A percentile compares a stretch with the other conserved stretches of the same genome.
phyloP scores from a whole-genome alignment of 2,113 vertebrate species.

The Hippocampus barbouri region DNA sequence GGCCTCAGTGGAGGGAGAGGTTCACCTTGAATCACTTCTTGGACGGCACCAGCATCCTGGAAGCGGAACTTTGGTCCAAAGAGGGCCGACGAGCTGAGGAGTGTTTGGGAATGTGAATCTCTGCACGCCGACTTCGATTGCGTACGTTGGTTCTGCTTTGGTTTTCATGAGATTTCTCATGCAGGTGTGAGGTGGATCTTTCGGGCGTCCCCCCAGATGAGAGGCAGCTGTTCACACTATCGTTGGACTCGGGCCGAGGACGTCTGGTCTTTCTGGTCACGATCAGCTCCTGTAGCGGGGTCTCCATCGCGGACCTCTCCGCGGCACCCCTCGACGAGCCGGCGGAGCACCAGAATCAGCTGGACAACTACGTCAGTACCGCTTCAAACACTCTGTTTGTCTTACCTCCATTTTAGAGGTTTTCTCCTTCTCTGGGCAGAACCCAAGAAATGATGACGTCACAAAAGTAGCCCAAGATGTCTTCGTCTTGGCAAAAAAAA shows the following conservation, averaged over 20 bases:
- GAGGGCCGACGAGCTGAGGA: conserved; percentile 81
- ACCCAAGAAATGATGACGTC: no score
- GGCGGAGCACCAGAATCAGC: conserved; percentile 72
- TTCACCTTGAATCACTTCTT: conserved; percentile 93
- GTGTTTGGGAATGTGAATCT: conserved; percentile 84
- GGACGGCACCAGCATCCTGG: conserved; percentile 80
- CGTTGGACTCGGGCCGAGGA: conserved; percentile 56
- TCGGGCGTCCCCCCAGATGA: conserved; percentile 68
- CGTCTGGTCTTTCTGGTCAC: conserved; percentile 77
- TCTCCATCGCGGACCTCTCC: conserved; percentile 84
- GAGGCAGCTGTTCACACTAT: conserved; percentile 71
- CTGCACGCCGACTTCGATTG: neutral
- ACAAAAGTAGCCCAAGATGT: no score
- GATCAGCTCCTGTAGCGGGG: conserved; percentile 73
- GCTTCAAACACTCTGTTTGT: neutral
- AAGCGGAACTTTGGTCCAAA: conserved; percentile 88
- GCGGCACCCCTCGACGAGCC: conserved; percentile 83
- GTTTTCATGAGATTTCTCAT: conserved; percentile 3
- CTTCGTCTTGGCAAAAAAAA: no score
- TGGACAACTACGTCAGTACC: conserved; percentile 79
- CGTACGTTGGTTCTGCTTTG: neutral
- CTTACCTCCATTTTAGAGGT: neutral
- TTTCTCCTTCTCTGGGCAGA: neutral
- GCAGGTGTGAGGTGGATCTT: conserved; percentile 81
- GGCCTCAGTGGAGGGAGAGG: conserved; percentile 93